A percentile compares a stretch with the other conserved stretches of the same genome.
Conservation (phyloP, 2,888 invertebrate genomes). For the Aphodius sticticus region DNA sequence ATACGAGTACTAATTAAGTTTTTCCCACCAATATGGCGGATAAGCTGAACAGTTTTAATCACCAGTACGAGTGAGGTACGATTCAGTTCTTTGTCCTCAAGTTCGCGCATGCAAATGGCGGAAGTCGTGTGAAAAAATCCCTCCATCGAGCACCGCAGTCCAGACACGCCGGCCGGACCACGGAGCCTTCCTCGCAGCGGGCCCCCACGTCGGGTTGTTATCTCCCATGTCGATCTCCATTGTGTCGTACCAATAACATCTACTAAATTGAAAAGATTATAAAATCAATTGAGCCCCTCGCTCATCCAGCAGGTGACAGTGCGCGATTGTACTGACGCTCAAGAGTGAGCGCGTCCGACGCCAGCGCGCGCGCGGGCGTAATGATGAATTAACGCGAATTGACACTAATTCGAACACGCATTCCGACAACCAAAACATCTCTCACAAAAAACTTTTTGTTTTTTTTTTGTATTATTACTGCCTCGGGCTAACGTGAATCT, state of each 20-base stretch:
- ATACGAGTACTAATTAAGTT: no score
- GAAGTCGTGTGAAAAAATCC: neutral
- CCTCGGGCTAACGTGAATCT: no score
- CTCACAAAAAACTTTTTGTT: no score
- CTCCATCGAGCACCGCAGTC: neutral
- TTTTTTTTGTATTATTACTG: no score
- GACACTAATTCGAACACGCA: neutral
- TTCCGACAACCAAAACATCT: no score
- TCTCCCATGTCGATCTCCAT: constrained; percentile 60
- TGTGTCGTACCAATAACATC: constrained; percentile 62
- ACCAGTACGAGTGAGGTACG: neutral
- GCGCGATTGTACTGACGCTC: constrained; percentile 39
- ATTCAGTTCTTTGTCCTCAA: neutral
- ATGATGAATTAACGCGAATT: neutral
- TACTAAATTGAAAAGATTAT: constrained; percentile 62
- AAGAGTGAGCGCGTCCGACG: constrained; percentile 9
- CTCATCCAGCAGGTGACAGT: constrained; percentile 48
- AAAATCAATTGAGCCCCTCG: constrained; percentile 59
- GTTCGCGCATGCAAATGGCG: neutral
- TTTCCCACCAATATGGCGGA: no score
- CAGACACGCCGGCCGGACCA: constrained; percentile 27
- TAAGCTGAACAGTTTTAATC: no score
- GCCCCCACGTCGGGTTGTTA: constrained; percentile 53
- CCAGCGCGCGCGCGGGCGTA: neutral
- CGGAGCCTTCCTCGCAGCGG: constrained; percentile 49